A percentile compares a stretch with the other conserved stretches of the same genome.
Conservation (phyloP, 2,888 invertebrate species). For the Clostera curtula region DNA sequence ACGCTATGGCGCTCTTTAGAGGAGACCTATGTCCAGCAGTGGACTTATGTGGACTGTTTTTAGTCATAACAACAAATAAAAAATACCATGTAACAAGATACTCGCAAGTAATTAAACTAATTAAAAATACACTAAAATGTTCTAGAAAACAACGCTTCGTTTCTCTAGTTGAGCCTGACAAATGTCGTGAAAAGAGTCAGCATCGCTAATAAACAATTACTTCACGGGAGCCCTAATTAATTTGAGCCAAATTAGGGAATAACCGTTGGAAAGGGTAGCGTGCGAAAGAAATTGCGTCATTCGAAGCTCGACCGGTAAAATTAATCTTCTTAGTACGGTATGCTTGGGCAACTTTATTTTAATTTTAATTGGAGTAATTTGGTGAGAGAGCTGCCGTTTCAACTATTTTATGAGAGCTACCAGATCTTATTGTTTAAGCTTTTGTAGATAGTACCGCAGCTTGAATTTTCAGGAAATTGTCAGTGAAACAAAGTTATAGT, state of each 20-base stretch:
- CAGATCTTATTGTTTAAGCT: too few relatives aligned
- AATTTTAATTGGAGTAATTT: conserved; percentile 13
- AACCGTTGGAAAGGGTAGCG: conserved; percentile 18
- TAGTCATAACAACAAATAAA: too few relatives aligned
- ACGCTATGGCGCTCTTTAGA: too few relatives aligned
- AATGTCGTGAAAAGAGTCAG: conserved; percentile 8
- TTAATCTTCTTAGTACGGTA: conserved; percentile 26
- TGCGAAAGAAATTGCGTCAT: conserved; percentile 24
- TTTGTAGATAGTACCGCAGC: too few relatives aligned
- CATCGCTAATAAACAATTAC: conserved; percentile 17
- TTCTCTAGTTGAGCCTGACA: conserved; percentile 2
- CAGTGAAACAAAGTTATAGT: too few relatives aligned
- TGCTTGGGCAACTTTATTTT: conserved; percentile 17
- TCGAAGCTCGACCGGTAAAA: conserved; percentile 17
- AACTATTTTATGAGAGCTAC: not conserved
- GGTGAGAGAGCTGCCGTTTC: not conserved
- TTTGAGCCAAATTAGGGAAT: conserved; percentile 19
- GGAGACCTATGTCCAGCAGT: too few relatives aligned
- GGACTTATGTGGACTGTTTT: too few relatives aligned
- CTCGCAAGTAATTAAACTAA: too few relatives aligned
- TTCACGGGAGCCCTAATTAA: conserved; percentile 17
- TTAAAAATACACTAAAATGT: too few relatives aligned
- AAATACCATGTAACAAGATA: too few relatives aligned
- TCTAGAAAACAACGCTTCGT: not conserved
- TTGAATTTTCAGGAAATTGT: too few relatives aligned